Percentiles rank a stretch among this genome's conserved stretches.
These are phyloP conservation scores for Melanaphis sacchari DNA, from an alignment of 1,140 invertebrate genomes.

Conservation along the genomic window DNA sequence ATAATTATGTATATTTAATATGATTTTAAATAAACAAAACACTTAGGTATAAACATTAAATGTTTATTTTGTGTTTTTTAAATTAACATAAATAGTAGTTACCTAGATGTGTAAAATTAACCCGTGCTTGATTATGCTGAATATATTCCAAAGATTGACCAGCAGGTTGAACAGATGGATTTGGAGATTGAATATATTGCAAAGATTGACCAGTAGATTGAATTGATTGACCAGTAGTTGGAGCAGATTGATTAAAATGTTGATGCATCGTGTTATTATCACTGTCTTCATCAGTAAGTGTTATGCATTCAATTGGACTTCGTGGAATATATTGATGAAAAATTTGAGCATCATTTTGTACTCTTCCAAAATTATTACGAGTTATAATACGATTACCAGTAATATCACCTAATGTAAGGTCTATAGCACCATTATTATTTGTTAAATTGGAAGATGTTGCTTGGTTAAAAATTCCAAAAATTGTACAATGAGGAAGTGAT, in stretches of 20 bases:
- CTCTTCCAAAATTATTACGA: background rate
- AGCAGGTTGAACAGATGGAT: background rate
- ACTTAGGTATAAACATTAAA: background rate
- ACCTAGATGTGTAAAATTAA: background rate
- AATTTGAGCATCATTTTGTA: background rate
- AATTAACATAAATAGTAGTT: background rate
- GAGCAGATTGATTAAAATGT: background rate
- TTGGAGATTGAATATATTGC: background rate
- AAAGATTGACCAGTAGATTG: too few species aligned
- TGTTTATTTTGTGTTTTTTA: background rate
- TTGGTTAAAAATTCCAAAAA: background rate
- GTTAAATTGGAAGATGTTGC: background rate
- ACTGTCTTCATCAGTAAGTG: background rate
- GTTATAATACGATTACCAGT: background rate
- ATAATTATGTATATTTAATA: background rate
- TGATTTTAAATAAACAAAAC: background rate
- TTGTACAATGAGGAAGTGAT: accelerated
- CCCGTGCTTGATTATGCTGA: background rate
- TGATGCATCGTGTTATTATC: background rate
- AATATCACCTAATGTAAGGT: background rate
- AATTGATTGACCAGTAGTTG: too few species aligned
- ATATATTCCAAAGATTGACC: background rate
- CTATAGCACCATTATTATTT: background rate
- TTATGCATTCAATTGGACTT: background rate
- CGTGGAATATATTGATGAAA: background rate